These are phyloP conservation scores for Toxotes jaculatrix DNA, from an alignment of 2,113 vertebrate genomes.

Conservation along the genomic window DNA sequence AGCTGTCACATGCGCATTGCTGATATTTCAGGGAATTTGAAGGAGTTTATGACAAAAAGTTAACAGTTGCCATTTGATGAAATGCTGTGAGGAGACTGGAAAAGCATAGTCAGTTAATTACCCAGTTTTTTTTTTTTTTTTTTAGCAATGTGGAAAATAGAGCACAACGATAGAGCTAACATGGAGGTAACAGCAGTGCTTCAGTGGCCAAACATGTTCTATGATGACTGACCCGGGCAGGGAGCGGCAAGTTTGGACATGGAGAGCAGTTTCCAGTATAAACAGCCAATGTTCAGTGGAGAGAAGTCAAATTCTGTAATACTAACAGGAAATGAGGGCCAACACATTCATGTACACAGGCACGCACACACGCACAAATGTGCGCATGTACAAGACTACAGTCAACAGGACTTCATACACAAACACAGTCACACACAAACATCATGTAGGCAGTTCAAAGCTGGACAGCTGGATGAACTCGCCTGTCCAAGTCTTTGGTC, in stretches of 20 bases:
- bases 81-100: not conserved
- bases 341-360: conserved; percentile 21
- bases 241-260: conserved; percentile 53
- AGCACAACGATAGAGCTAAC: not conserved
- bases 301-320: conserved; percentile 51
- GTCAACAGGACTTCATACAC: conserved; percentile 26
- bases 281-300: conserved; percentile 54
- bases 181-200: conserved; percentile 1
- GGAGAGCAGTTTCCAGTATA: conserved; percentile 61
- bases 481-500: conserved; percentile 49
- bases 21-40: not conserved
- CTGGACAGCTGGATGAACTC: conserved; percentile 16
- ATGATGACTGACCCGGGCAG: conserved; percentile 31
- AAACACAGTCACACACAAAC: conserved; percentile 47
- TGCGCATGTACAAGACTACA: not conserved
- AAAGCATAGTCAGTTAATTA: not conserved
- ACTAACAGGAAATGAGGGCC: conserved; percentile 57
- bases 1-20: not conserved
- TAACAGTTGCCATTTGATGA: not conserved
- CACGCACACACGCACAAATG: conserved; percentile 13
- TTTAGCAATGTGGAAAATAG: not conserved
- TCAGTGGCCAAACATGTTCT: conserved; percentile 25
- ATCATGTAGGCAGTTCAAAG: conserved; percentile 41
- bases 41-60: not conserved
- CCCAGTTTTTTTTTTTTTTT: not conserved